A percentile compares a stretch with the other conserved stretches of the same genome.
Conservation (phyloP, 2,888 invertebrate species). For the Pterostichus niger region DNA sequence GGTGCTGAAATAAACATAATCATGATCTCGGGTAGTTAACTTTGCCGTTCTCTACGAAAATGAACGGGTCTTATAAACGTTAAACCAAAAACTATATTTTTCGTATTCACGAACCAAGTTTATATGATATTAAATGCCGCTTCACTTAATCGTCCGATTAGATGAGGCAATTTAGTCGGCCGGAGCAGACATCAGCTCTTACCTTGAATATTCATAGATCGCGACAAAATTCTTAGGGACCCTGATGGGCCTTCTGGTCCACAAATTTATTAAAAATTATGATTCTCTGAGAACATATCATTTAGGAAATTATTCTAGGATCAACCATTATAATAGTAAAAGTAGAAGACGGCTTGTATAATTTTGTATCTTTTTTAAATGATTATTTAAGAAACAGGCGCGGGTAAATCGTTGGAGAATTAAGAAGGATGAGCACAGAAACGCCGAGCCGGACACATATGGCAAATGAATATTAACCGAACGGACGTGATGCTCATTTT, state of each 20-base stretch:
- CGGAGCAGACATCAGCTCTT: conserved; percentile 35
- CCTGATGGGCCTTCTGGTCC: conserved; percentile 11
- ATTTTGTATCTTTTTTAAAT: conserved; percentile 51
- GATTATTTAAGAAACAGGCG: conserved; percentile 36
- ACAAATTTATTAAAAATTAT: conserved; percentile 64
- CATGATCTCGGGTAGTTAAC: background rate
- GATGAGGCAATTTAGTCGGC: conserved; percentile 58
- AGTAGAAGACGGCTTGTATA: conserved; percentile 39
- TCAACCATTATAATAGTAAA: conserved; percentile 61
- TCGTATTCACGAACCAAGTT: conserved; percentile 65
- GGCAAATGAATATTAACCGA: conserved; percentile 34
- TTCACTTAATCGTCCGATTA: conserved; percentile 63
- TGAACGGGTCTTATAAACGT: conserved; percentile 59
- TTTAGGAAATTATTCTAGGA: conserved; percentile 63
- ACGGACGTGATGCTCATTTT: conserved; percentile 32
- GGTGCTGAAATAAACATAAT: background rate
- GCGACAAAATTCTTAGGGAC: conserved; percentile 55
- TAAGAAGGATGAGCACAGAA: conserved; percentile 6
- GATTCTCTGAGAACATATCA: conserved; percentile 59
- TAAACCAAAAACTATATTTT: conserved; percentile 67
- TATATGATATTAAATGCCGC: conserved; percentile 66
- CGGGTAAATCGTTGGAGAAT: conserved; percentile 13
- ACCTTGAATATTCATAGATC: conserved; percentile 63
- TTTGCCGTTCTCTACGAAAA: conserved; percentile 1
- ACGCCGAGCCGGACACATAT: conserved; percentile 11